Evolutionary conservation across 2,797 vertebrate genomes (phyloP).

Genomic region (Poecilia picta): DNA sequence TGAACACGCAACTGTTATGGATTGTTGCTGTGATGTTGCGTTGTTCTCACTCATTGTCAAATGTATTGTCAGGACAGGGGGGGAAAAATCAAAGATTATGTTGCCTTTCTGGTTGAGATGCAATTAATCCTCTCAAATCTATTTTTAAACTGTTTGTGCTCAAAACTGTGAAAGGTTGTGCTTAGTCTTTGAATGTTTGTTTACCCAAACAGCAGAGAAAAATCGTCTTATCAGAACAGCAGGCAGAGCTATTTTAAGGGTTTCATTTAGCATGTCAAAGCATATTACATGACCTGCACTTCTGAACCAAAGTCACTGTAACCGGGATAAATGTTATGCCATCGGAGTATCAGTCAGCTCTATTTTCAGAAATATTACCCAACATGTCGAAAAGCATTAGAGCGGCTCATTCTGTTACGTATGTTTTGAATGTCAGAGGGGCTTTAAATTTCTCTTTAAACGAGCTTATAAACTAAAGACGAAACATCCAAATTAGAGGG

Average conservation of each 20-base stretch:
- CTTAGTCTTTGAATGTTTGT: constrained; percentile 64
- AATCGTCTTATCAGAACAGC: constrained; percentile 59
- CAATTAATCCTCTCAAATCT: constrained; percentile 62
- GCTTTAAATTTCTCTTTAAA: constrained; percentile 32
- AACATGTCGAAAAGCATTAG: constrained; percentile 52
- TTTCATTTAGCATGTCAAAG: constrained; percentile 72
- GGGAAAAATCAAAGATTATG: constrained; percentile 52
- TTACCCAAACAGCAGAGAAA: constrained; percentile 54
- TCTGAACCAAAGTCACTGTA: constrained; percentile 48
- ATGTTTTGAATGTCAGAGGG: constrained; percentile 42
- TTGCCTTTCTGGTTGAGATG: constrained; percentile 24
- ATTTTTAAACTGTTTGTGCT: constrained; percentile 53
- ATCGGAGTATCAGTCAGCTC: constrained; percentile 50
- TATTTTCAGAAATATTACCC: constrained; percentile 52
- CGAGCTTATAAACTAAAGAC: constrained; percentile 33
- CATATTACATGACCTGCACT: constrained; percentile 60
- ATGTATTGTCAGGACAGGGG: constrained; percentile 39
- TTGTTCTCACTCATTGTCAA: constrained; percentile 53
- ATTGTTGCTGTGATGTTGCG: constrained; percentile 71
- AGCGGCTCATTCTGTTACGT: constrained; percentile 23
- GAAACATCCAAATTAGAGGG: constrained; percentile 30
- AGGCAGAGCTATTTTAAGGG: constrained; percentile 60
- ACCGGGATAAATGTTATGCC: constrained; percentile 55
- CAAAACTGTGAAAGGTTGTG: constrained; percentile 62
- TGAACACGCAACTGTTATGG: constrained; percentile 51